Evolutionary conservation across 2,888 invertebrate species (phyloP), one percentile per base, ranked within the genome.

Genomic region (Cecidostiba fungosa): DNA sequence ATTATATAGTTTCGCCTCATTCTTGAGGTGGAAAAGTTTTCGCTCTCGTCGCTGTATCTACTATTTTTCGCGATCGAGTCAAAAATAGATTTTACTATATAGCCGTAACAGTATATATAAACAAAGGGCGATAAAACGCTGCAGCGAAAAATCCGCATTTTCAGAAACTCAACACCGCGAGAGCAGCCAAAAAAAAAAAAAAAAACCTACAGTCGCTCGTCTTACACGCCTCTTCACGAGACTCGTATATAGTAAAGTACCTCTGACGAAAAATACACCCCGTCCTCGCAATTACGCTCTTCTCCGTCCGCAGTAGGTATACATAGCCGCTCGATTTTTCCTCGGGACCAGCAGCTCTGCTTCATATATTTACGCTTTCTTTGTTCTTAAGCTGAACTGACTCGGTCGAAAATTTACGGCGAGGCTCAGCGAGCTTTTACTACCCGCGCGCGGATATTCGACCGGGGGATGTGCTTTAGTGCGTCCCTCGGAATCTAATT

Each of bases 401-500:
- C 26, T 26, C 66, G 66, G 12, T 29, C 66, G 26, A 29, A 66
- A 66, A 66, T 66, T 66, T 66, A 66, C 66, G 29, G 66, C 66
- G 62, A 62, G 59, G 8, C 59, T 62, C 54, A 5, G 23, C 66
- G 29, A 66, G 29, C 29, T 66, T 66, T 66, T 66, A 66, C 66
- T 26, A n/a, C 29, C 66, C 23, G 59, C 19, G 19, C 14, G 66
- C 29, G 66, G 29, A 66, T 66, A 66, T 66, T 66, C 54, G 54
- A 66, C n/a, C 66, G 66, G 66, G 62, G 29, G 66, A 66, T 26
- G 29, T n/a, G 66, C 66, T 62, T 47, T 59, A 47, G 29, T 43
- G n/a, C 43, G 14, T 47, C 69, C 62, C 69, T 79, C 50, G 70
- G 66, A 79, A 73, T 81, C 39, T 72, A 81, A 81, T 81, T 81